A percentile compares a stretch with the other conserved stretches of the same genome.
Conservation (phyloP, 2,797 vertebrate genomes). For the Halcyon chelicuti region DNA sequence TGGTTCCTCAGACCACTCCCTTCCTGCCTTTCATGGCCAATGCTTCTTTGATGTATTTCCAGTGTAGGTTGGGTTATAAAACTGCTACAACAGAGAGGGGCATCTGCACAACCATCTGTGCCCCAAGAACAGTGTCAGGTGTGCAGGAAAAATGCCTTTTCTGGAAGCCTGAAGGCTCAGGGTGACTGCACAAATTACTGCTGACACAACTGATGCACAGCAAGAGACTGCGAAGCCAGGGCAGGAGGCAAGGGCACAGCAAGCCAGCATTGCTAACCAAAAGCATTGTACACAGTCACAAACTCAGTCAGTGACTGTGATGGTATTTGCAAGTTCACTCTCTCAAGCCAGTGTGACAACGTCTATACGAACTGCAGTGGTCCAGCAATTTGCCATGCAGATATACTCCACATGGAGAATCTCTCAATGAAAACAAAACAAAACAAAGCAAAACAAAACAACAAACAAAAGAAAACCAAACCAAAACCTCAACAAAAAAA, state of each 20-base stretch:
- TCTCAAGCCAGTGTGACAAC: background rate
- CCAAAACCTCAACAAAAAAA: background rate
- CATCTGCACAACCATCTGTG: background rate
- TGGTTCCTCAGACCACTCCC: conserved; percentile 55
- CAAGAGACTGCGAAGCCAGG: background rate
- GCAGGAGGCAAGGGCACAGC: background rate
- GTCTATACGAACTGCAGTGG: fast-evolving
- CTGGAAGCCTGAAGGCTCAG: background rate
- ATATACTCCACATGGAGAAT: background rate
- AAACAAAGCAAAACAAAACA: too few species aligned
- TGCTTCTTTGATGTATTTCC: conserved; percentile 47
- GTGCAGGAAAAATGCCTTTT: background rate
- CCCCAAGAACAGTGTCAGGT: background rate
- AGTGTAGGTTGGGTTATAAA: conserved; percentile 14
- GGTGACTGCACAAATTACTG: background rate
- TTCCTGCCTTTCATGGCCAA: conserved; percentile 59
- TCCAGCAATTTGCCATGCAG: background rate
- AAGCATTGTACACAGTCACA: background rate
- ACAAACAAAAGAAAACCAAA: too few species aligned
- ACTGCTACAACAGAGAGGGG: background rate
- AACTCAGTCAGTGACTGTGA: background rate
- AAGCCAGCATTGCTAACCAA: background rate
- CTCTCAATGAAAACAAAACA: background rate
- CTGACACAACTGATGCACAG: background rate
- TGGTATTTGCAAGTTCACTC: background rate